Conservation (phyloP, 2,888 invertebrate species). For the Chelonus formosanus region DNA sequence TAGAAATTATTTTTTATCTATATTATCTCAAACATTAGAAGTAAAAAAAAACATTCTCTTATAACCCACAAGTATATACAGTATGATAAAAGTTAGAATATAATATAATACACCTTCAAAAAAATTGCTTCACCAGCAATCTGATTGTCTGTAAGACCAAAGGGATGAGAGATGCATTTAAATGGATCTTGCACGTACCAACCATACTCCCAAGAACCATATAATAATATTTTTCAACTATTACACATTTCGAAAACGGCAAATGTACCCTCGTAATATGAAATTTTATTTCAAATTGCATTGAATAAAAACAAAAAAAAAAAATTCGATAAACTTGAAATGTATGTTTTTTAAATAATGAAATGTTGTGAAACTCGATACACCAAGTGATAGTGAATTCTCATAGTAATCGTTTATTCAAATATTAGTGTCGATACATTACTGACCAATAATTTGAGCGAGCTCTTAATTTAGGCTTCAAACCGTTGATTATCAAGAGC, state of each 20-base stretch:
- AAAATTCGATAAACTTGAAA: background rate
- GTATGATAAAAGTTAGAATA: too few relatives aligned
- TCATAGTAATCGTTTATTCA: constrained; percentile 6
- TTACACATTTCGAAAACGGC: constrained; percentile 5
- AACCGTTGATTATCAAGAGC: constrained; percentile 43
- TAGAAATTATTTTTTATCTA: background rate
- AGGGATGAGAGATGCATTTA: constrained; percentile 7
- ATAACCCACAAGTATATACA: too few relatives aligned
- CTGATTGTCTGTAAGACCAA: constrained; percentile 15
- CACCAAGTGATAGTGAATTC: background rate
- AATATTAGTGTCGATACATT: constrained; percentile 21
- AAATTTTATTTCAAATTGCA: constrained; percentile 1
- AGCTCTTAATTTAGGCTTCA: constrained; percentile 45
- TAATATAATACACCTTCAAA: too few relatives aligned
- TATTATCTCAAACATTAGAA: too few relatives aligned
- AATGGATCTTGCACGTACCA: constrained; percentile 13
- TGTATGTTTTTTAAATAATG: too few relatives aligned
- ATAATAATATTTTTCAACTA: constrained; percentile 6
- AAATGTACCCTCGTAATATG: background rate
- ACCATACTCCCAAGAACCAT: background rate
- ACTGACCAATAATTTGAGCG: constrained; percentile 46
- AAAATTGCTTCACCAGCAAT: constrained; percentile 1
- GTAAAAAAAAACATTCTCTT: too few relatives aligned
- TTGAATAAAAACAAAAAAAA: background rate
- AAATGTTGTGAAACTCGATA: too few relatives aligned